These are phyloP conservation scores for Fopius arisanus DNA, from an alignment of 1,140 invertebrate genomes.

Conservation along the genomic window DNA sequence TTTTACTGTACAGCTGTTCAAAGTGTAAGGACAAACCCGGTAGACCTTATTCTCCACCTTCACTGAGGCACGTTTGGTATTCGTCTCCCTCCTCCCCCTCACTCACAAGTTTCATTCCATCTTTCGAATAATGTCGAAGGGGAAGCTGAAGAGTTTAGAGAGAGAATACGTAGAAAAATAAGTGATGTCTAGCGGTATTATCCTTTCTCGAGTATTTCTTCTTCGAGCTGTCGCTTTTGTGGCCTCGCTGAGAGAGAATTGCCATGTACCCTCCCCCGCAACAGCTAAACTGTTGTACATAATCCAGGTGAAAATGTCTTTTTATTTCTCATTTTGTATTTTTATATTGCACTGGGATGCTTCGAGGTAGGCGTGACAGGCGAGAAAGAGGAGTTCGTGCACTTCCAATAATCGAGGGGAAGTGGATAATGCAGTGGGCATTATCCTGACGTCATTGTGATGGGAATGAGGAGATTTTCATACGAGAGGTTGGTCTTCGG, in stretches of 20 bases:
- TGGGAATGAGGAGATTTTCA: constrained; percentile 17
- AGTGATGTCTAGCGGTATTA: constrained; percentile 47
- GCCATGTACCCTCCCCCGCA: not conserved
- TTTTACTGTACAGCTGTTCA: not conserved
- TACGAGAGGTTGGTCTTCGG: not conserved
- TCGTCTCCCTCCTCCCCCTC: not conserved
- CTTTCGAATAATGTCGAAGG: not conserved
- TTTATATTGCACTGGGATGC: not conserved
- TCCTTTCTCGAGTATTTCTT: constrained; percentile 6
- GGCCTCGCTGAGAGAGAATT: not conserved
- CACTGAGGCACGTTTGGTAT: not conserved
- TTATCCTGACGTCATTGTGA: constrained; percentile 37
- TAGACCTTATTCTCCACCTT: too few relatives aligned
- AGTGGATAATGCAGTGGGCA: constrained; percentile 48
- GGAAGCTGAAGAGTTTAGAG: not conserved
- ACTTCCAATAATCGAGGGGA: constrained; percentile 45
- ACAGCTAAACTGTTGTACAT: not conserved
- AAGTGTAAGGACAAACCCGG: not conserved
- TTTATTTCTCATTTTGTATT: not conserved
- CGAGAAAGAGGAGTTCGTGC: constrained; percentile 21
- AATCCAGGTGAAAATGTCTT: not conserved
- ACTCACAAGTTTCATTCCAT: not conserved
- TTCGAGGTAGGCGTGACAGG: not conserved
- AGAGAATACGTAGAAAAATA: not conserved
- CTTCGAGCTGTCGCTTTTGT: constrained; percentile 1